Evolutionary conservation across 2,113 vertebrate species (phyloP).

Genomic region (Lota lota): DNA sequence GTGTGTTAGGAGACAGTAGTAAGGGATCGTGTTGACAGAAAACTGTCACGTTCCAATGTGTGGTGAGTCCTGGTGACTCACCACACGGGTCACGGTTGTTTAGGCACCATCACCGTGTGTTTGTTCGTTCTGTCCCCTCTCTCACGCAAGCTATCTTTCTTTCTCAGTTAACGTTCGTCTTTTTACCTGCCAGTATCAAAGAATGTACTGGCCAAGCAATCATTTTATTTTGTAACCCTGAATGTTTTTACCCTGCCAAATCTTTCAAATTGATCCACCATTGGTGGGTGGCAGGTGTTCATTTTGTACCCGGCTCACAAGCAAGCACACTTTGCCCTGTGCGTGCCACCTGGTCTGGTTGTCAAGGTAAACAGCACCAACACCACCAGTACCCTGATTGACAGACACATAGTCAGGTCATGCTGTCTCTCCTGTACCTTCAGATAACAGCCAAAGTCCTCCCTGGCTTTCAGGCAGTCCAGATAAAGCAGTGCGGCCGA

Average conservation of each 20-base stretch:
- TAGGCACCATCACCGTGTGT: conserved; percentile 1
- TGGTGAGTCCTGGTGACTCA: conserved; percentile 17
- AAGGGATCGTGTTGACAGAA: conserved; percentile 9
- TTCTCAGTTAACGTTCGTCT: too few relatives aligned
- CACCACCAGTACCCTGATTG: conserved; percentile 20
- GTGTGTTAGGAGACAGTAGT: background rate
- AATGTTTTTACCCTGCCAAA: too few relatives aligned
- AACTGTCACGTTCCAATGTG: conserved; percentile 37
- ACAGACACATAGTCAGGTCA: background rate
- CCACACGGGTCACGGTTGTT: conserved; percentile 23
- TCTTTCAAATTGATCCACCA: too few relatives aligned
- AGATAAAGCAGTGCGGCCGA: conserved; percentile 83
- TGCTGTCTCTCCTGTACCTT: conserved; percentile 74
- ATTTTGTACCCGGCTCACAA: too few relatives aligned
- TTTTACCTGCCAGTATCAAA: too few relatives aligned
- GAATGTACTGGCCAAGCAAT: too few relatives aligned
- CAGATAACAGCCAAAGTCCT: conserved; percentile 85
- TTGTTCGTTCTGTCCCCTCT: background rate
- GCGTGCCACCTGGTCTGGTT: conserved; percentile 3
- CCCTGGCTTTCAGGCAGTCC: conserved; percentile 82
- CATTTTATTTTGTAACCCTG: too few relatives aligned
- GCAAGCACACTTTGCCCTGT: conserved; percentile 11
- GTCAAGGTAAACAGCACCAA: conserved; percentile 23
- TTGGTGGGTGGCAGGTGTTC: too few relatives aligned
- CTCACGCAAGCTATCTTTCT: too few relatives aligned